Base-by-base conservation (phyloP, 2,888 invertebrate species). In the Argyra leucocephala region DNA sequence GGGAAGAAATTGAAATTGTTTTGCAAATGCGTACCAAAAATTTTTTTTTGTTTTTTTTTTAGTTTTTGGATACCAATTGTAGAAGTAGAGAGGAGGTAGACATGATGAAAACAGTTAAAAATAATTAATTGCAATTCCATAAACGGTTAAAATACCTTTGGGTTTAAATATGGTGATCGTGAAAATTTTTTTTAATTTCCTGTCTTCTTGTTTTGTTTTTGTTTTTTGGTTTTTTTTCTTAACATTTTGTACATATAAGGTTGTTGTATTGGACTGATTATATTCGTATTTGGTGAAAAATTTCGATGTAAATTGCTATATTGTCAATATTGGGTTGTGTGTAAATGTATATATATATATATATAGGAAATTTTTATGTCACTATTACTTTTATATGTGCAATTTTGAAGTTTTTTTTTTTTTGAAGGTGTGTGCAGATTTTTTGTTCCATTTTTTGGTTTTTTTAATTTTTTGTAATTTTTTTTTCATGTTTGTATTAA, bases 81-180 rank as follows among this genome's bases (percentile, higher is more conserved):
- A 31, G n/a, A n/a, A n/a, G n/a, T 48, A 15, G n/a, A 18, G 48
- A 48, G 48, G 48, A 18, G 59, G 15, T 23, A 59, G 23, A 23
- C 23, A 59, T 59, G 23, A 59, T 59, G 12, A 74, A 76, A 77
- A 76, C 78, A 78, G 79, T 78, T 79, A 79, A 79, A 79, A 78
- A 79, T 78, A 79, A 78, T 78, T 78, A 78, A 78, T 78, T 79
- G 79, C 76, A 74, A 75, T 77, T 73, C 79, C 78, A 76, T 76
- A 76, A 76, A 78, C 73, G 79, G 78, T 73, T 72, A 73, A 73
- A 74, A 76, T 69, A 67, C 66, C 68, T 59, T 23, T 59, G 48
- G 18, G 48, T 48, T 18, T 48, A 48, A 48, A 48, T 48, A 48
- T 48, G 48, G 48, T 48, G 48, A 48, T 48, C 15, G 18, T 48